A percentile compares a stretch with the other conserved stretches of the same genome.
These are phyloP conservation scores for Salminus brasiliensis DNA, from an alignment of 2,113 vertebrate genomes.

Conservation along the genomic window DNA sequence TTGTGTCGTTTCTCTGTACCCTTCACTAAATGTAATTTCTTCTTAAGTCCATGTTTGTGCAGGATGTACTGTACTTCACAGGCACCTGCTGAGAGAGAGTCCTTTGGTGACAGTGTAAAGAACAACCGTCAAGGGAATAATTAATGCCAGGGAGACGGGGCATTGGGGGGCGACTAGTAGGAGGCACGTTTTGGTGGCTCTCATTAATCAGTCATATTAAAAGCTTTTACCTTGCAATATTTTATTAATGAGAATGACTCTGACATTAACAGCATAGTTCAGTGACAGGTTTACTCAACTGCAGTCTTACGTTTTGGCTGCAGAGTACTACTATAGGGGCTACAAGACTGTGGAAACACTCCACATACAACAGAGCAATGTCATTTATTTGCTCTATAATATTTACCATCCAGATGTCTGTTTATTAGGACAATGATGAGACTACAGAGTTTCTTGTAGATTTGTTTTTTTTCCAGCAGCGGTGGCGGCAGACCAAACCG, in stretches of 20 bases:
- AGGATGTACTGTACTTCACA: not conserved
- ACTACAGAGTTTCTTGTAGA: too few species aligned
- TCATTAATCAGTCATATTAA: slow-evolving; percentile 67
- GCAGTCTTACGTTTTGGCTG: not conserved
- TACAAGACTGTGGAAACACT: not conserved
- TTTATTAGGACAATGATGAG: too few species aligned
- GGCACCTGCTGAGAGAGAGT: not conserved
- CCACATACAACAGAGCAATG: not conserved
- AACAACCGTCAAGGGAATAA: slow-evolving; percentile 45
- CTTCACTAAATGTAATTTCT: not conserved
- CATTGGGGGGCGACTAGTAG: not conserved
- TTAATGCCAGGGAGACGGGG: slow-evolving; percentile 57
- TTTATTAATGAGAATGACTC: slow-evolving; percentile 28
- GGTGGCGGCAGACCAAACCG: too few species aligned
- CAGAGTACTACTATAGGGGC: not conserved
- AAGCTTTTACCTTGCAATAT: slow-evolving; percentile 27
- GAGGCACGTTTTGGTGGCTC: slow-evolving; percentile 32
- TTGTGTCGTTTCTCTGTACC: not conserved
- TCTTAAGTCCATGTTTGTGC: not conserved
- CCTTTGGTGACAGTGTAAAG: slow-evolving; percentile 45
- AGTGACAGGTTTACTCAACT: slow-evolving; percentile 30
- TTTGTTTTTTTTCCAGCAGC: too few species aligned
- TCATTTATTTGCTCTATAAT: too few species aligned
- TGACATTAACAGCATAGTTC: slow-evolving; percentile 17
- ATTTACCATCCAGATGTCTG: too few species aligned